phyloP scores from a whole-genome alignment of 2,888 invertebrate species.

The Stictocephala bisonia region DNA sequence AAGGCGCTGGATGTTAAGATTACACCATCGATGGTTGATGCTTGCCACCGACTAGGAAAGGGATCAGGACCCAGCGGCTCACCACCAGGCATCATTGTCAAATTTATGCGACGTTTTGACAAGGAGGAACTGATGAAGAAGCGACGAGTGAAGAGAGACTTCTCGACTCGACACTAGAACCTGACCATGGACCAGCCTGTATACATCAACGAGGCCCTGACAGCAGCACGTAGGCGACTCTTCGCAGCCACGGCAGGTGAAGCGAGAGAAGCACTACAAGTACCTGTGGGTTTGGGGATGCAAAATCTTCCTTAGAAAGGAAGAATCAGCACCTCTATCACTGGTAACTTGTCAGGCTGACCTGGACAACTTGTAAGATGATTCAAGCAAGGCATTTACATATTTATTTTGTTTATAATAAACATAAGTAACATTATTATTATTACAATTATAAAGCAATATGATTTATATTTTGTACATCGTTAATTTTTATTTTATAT shows the following conservation, averaged over 20 bases:
- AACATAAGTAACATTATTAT: too few relatives aligned
- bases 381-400: too few relatives aligned
- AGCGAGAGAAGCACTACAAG: neutral
- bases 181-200: slow-evolving; percentile 11
- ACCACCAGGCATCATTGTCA: slow-evolving; percentile 23
- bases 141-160: slow-evolving; percentile 17
- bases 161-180: slow-evolving; percentile 15
- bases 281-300: slow-evolving; percentile 1
- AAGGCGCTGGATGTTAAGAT: neutral
- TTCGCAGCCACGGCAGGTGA: slow-evolving; percentile 15
- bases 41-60: slow-evolving; percentile 3
- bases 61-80: neutral
- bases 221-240: slow-evolving; percentile 1
- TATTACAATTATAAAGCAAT: too few relatives aligned
- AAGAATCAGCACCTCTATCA: too few relatives aligned
- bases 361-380: neutral
- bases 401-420: too few relatives aligned
- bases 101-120: slow-evolving; percentile 25
- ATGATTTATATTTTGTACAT: too few relatives aligned
- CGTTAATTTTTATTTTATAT: too few relatives aligned
- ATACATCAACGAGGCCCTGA: slow-evolving; percentile 28
- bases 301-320: neutral
- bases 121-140: slow-evolving; percentile 10
- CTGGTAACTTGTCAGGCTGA: slow-evolving; percentile 16
- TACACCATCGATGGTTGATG: neutral